Percentiles rank a stretch among this genome's conserved stretches.
Evolutionary conservation across 1,140 invertebrate genomes (phyloP).

Genomic region (Myzus persicae): DNA sequence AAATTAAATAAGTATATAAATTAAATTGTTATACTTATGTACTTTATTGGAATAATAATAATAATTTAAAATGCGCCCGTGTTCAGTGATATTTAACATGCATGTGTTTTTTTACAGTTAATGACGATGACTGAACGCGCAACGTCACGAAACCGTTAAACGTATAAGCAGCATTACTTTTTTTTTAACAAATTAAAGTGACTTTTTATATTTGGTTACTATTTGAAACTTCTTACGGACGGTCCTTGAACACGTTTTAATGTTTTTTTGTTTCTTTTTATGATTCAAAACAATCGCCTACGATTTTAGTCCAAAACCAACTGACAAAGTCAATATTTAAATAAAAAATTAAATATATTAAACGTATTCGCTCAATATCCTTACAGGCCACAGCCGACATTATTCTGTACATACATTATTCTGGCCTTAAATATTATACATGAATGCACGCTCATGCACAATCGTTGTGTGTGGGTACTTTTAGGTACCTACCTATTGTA

Average conservation of each 20-base stretch:
- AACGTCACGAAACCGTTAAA: not conserved
- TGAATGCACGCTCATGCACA: too few species aligned
- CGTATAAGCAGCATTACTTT: not conserved
- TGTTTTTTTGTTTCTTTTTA: not conserved
- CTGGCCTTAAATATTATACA: too few species aligned
- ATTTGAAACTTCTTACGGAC: not conserved
- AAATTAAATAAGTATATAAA: not conserved
- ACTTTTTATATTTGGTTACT: not conserved
- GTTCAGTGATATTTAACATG: not conserved
- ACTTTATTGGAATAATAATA: not conserved
- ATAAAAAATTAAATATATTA: slow-evolving; percentile 27
- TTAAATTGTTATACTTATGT: not conserved
- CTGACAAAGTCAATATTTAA: not conserved
- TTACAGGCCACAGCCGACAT: not conserved
- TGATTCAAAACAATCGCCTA: not conserved
- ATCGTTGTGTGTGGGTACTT: not conserved
- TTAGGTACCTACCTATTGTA: too few species aligned
- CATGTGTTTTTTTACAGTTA: not conserved
- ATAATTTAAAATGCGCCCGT: not conserved
- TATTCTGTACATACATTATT: not conserved
- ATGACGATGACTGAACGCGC: not conserved
- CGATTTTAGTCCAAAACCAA: not conserved
- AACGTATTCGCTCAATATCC: not conserved
- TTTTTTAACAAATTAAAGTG: not conserved
- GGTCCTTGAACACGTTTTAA: not conserved